A percentile compares a stretch with the other conserved stretches of the same genome.
These are phyloP conservation scores for Psilanteris sp. DNA, from an alignment of 1,140 invertebrate species.

Conservation along the genomic window DNA sequence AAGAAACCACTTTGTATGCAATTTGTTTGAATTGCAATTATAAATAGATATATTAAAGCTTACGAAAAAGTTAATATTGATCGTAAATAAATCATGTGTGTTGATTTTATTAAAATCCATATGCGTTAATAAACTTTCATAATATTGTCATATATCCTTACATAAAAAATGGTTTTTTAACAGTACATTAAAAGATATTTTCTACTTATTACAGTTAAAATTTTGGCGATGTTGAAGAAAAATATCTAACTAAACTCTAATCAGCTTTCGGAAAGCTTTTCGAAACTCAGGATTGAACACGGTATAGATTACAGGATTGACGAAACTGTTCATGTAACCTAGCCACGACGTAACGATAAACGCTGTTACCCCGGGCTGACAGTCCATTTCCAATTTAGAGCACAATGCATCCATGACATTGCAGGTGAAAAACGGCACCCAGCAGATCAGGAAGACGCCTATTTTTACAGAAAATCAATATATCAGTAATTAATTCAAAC, in stretches of 20 bases:
- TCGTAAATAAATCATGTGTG: too few species aligned
- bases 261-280: slow-evolving; percentile 98
- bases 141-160: neutral
- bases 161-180: slow-evolving; percentile 4
- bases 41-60: neutral
- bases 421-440: slow-evolving; percentile 98
- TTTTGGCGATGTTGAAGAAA: slow-evolving; percentile 52
- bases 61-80: too few species aligned
- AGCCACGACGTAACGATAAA: slow-evolving; percentile 99
- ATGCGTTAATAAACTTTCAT: too few species aligned
- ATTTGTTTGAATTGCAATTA: neutral
- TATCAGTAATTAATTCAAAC: slow-evolving; percentile 17
- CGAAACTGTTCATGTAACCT: slow-evolving; percentile 98
- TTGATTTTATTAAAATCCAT: too few species aligned
- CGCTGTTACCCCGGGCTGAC: slow-evolving; percentile 91
- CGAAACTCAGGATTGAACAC: slow-evolving; percentile 99
- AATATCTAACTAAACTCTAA: slow-evolving; percentile 77
- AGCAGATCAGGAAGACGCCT: slow-evolving; percentile 98
- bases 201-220: slow-evolving; percentile 29
- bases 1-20: slow-evolving; percentile 15
- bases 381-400: slow-evolving; percentile 89
- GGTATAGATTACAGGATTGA: slow-evolving; percentile 99
- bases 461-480: slow-evolving; percentile 67
- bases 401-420: slow-evolving; percentile 95
- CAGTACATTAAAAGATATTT: slow-evolving; percentile 22